phyloP scores from a whole-genome alignment of 2,888 invertebrate genomes.

The Fabriciana adippe region DNA sequence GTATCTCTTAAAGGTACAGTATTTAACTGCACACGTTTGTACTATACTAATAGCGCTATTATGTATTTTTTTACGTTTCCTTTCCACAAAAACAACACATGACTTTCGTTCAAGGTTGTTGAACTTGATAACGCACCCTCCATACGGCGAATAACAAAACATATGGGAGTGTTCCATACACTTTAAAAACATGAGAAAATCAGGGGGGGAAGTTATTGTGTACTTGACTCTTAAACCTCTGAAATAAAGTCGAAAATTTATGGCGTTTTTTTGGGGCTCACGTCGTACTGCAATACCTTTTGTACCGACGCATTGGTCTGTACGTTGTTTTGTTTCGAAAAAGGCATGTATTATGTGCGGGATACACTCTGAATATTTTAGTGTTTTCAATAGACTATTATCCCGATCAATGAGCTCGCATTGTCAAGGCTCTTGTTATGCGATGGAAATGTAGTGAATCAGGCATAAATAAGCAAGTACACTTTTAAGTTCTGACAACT shows the following conservation, averaged over 20 bases:
- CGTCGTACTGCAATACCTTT: conserved; percentile 13
- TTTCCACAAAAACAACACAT: not conserved
- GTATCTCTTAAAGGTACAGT: too few relatives aligned
- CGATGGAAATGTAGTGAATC: conserved; percentile 6
- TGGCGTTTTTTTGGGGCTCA: conserved; percentile 10
- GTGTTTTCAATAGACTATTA: conserved; percentile 35
- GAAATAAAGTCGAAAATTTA: conserved; percentile 34
- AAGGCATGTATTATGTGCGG: conserved; percentile 26
- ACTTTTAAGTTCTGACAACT: conserved; percentile 3
- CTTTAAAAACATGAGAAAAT: conserved; percentile 40
- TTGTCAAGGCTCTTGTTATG: not conserved
- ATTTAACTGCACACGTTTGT: too few relatives aligned
- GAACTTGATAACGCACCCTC: conserved; percentile 35
- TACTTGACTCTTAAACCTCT: conserved; percentile 28
- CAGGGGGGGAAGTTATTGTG: conserved; percentile 27
- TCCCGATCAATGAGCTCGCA: conserved; percentile 22
- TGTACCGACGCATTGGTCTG: conserved; percentile 39
- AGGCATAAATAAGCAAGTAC: not conserved
- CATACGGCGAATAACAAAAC: conserved; percentile 42
- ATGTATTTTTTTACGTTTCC: not conserved
- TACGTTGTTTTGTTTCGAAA: conserved; percentile 33
- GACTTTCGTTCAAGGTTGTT: conserved; percentile 31
- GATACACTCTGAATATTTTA: conserved; percentile 29
- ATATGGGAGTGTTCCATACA: conserved; percentile 43
- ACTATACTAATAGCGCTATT: too few relatives aligned